Conservation (phyloP, 2,888 invertebrate genomes). For the Dynastes grantii region DNA sequence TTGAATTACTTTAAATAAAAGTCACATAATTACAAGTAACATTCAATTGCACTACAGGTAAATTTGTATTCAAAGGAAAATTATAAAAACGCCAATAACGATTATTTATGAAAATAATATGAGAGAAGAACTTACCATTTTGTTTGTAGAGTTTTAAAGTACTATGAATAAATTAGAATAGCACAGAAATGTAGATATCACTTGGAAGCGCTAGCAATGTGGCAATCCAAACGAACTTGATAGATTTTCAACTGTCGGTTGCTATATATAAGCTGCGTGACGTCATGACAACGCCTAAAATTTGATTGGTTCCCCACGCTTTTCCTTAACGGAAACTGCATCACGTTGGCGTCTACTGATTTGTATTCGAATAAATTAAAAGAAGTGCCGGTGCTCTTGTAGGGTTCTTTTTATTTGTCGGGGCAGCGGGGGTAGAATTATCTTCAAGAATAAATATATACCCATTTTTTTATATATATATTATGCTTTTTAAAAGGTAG, state of each 20-base stretch:
- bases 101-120: background rate
- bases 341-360: constrained; percentile 47
- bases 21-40: too few relatives aligned
- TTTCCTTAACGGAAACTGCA: constrained; percentile 61
- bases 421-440: background rate
- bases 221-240: constrained; percentile 80
- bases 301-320: constrained; percentile 70
- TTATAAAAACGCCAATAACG: constrained; percentile 1
- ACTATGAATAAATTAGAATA: constrained; percentile 46
- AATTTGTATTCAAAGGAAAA: background rate
- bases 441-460: background rate
- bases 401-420: background rate
- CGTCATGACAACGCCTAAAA: constrained; percentile 73
- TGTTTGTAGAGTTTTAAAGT: constrained; percentile 53
- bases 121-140: constrained; percentile 56
- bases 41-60: background rate
- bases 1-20: too few relatives aligned
- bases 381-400: background rate
- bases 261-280: constrained; percentile 74
- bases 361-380: constrained; percentile 43
- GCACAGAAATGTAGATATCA: constrained; percentile 51
- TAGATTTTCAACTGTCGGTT: constrained; percentile 69
- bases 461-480: too few relatives aligned
- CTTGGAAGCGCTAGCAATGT: constrained; percentile 75
- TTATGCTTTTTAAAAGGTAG: too few relatives aligned